Conservation (phyloP, 2,113 vertebrate genomes). For the Tragelaphus imberbis region DNA sequence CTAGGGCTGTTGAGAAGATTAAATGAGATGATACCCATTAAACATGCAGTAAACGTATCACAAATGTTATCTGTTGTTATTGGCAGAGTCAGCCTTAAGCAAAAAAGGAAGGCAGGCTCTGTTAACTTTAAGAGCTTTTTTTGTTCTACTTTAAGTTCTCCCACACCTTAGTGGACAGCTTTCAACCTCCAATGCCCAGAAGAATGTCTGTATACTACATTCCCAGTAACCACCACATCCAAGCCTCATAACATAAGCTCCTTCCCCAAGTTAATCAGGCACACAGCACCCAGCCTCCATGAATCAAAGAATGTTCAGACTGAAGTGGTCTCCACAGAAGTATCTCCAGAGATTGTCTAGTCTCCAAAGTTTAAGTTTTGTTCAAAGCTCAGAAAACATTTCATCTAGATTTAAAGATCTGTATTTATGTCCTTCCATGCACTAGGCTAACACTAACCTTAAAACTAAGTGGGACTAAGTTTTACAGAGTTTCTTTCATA, state of each 20-base stretch:
- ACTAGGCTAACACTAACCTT: background rate
- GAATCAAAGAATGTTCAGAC: background rate
- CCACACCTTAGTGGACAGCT: background rate
- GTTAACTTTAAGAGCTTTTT: background rate
- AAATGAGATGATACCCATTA: background rate
- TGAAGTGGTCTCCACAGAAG: background rate
- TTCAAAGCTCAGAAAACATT: background rate
- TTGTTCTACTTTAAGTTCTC: background rate
- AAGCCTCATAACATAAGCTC: background rate
- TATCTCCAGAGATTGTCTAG: background rate
- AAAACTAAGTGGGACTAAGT: background rate
- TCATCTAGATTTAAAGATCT: background rate
- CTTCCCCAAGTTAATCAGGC: background rate
- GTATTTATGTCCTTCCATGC: background rate
- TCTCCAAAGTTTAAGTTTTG: background rate
- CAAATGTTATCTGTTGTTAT: background rate
- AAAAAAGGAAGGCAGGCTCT: background rate
- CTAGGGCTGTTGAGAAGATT: background rate
- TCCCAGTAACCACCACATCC: background rate
- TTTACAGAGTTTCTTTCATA: background rate
- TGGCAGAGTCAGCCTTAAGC: background rate
- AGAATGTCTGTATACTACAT: background rate
- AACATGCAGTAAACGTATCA: background rate
- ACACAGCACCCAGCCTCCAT: background rate
- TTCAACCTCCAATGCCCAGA: background rate